Base-by-base conservation (phyloP, 2,797 vertebrate species). In the Eulemur albifrons region DNA sequence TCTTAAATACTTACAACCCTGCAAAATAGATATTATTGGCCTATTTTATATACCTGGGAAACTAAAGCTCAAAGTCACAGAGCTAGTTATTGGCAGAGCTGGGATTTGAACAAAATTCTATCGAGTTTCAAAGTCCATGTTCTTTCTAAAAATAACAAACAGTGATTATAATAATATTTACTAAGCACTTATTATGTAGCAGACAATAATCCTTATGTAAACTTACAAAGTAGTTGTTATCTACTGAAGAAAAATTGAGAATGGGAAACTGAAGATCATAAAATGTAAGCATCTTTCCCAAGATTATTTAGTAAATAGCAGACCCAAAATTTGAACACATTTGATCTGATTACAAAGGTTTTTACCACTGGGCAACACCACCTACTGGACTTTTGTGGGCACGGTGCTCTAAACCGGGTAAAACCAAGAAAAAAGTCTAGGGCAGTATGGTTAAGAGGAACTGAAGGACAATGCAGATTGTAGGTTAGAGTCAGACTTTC, bases 81-180 rank as follows among this genome's bases (percentile, higher is more conserved):
- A 88, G 50, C 63, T 87, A 50, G 20, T 79, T 76, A 94, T 69
- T 17, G 67, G 7, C 61, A 69, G 67, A 75, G 11, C 30, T 94
- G 13, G 7, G 32, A 70, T 92, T 92, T 87, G 57, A 82, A 83
- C 40, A 88, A n/a, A 59, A 10, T 86, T 92, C 18, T 96, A 38
- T 79, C 27, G n/a, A 61, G 27, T 93, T 75, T 93, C 50, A 57
- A 76, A 91, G 35, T 81, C 5, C 13, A 30, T 69, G n/a, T 76
- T 88, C 27, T 73, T 92, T 81, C 32, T 14, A 15, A 94, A 95
- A 96, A 57, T 85, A 95, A 59, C 15, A 65, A 87, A 50, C 11
- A 77, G 21, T 57, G 76, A 45, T 59, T 84, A 50, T 23, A 67
- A n/a, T 40, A 54, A 61, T 70, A 59, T 69, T 92, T 92, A 57